These are phyloP conservation scores for Rhinopomastus cyanomelas DNA, from an alignment of 2,113 vertebrate species.

Conservation along the genomic window DNA sequence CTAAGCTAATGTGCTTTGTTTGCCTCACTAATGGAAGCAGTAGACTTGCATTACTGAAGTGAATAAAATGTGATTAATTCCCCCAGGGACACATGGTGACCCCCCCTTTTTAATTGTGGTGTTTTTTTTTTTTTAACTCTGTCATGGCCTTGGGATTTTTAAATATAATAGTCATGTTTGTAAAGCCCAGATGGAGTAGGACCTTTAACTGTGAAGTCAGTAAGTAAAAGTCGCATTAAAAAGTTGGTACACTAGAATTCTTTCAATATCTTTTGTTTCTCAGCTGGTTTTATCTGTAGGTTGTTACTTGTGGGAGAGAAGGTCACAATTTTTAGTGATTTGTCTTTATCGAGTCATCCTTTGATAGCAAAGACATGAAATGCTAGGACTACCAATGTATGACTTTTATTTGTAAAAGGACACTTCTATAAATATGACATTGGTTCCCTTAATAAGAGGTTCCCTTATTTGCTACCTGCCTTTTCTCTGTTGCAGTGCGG, in stretches of 20 bases:
- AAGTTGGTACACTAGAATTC: background rate
- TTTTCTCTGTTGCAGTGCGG: constrained; percentile 78
- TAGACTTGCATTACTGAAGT: background rate
- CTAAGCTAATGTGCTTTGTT: background rate
- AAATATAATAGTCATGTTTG: background rate
- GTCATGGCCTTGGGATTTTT: background rate
- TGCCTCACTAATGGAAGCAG: background rate
- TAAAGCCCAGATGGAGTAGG: background rate
- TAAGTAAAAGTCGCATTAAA: background rate
- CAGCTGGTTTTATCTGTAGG: background rate
- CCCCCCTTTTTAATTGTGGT: background rate
- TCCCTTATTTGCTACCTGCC: background rate
- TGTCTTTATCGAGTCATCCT: background rate
- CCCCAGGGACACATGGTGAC: background rate
- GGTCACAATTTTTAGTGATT: background rate
- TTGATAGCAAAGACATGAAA: background rate
- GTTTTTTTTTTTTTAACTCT: background rate
- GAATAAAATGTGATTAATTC: background rate
- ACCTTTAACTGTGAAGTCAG: background rate
- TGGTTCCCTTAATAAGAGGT: too few relatives aligned
- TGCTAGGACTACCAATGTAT: background rate
- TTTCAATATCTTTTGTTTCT: background rate
- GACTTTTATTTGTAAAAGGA: background rate
- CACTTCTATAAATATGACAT: background rate
- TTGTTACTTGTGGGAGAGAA: background rate